These are phyloP conservation scores for Spatulosminthurus flaviceps DNA, from an alignment of 2,888 invertebrate genomes.

Conservation along the genomic window DNA sequence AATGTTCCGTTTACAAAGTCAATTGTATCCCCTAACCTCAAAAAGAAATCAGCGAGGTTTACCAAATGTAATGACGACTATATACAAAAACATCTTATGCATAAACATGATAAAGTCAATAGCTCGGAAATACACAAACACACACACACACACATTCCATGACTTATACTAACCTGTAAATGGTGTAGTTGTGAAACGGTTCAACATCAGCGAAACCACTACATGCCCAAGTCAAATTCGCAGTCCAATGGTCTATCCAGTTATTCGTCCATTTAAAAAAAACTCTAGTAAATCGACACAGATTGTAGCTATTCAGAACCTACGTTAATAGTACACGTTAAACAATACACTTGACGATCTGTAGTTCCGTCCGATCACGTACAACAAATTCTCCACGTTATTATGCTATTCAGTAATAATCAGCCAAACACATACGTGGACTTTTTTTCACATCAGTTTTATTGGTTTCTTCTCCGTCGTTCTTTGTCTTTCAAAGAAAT, in stretches of 20 bases:
- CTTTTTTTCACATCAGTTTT: neutral
- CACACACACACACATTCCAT: no score
- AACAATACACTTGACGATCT: no score
- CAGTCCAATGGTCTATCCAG: conserved; percentile 18
- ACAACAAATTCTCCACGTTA: no score
- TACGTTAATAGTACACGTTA: no score
- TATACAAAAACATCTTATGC: neutral
- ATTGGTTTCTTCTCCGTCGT: neutral
- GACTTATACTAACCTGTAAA: conserved; percentile 1
- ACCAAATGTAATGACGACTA: conserved; percentile 8
- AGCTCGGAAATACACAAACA: neutral
- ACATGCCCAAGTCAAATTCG: conserved; percentile 1
- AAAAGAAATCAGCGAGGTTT: conserved; percentile 7
- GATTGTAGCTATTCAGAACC: no score
- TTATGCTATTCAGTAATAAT: no score
- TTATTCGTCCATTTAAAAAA: conserved; percentile 9
- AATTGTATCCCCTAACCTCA: conserved; percentile 11
- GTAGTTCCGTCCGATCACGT: no score
- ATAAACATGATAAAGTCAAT: neutral
- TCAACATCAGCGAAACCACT: conserved; percentile 14
- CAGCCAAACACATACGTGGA: no score
- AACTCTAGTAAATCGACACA: no score
- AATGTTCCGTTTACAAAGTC: conserved; percentile 14
- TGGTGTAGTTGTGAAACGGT: conserved; percentile 9
- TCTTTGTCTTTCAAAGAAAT: neutral